Conservation (phyloP, 2,888 invertebrate species). For the Nephrotoma flavescens region DNA sequence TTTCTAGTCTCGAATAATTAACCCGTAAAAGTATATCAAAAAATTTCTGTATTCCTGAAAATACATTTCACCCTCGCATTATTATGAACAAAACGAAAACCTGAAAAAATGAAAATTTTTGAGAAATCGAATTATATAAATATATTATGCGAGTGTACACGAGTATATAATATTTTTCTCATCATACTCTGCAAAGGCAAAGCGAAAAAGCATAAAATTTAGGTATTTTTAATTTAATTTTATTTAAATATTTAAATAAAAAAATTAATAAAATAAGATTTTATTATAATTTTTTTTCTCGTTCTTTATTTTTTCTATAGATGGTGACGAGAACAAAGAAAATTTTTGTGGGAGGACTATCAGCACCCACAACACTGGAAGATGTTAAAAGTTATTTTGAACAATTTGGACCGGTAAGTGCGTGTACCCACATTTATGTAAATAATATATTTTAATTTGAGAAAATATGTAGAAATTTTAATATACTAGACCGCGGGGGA, state of each 20-base stretch:
- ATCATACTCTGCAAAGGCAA: not conserved
- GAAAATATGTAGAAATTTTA: not conserved
- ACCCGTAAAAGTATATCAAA: not conserved
- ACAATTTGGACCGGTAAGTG: constrained; percentile 97
- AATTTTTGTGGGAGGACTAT: constrained; percentile 99
- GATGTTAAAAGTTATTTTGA: constrained; percentile 99
- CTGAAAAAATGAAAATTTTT: too few species aligned
- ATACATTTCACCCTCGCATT: not conserved
- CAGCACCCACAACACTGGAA: constrained; percentile 97
- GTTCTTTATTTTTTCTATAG: constrained; percentile 43
- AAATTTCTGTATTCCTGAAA: too few species aligned
- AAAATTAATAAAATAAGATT: not conserved
- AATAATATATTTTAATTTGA: not conserved
- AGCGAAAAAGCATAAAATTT: not conserved
- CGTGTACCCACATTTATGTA: not conserved
- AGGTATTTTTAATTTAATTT: not conserved
- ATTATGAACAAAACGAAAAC: not conserved
- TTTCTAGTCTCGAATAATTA: not conserved
- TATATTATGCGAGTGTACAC: not conserved
- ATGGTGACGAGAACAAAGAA: constrained; percentile 99
- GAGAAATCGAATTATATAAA: not conserved
- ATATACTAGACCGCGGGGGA: too few species aligned
- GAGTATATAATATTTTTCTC: not conserved
- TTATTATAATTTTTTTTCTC: not conserved
- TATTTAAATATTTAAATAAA: not conserved